phyloP scores from a whole-genome alignment of 1,140 invertebrate genomes.

The Drosophila dunni region DNA sequence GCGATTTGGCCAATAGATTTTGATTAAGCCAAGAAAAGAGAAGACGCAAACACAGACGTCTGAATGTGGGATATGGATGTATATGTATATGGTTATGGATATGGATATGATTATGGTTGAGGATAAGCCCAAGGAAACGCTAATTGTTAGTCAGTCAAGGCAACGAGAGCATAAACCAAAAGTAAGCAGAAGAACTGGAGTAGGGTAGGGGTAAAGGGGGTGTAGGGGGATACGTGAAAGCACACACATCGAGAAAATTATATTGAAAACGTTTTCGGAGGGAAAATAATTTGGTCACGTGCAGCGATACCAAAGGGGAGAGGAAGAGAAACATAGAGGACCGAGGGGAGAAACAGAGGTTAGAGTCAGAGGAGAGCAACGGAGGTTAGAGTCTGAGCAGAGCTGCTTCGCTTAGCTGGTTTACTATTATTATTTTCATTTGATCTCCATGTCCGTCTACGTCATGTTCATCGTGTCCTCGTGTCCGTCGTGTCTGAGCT shows the following conservation, averaged over 20 bases:
- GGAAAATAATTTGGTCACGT: conserved; percentile 73
- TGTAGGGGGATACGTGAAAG: conserved; percentile 21
- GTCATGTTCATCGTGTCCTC: background rate
- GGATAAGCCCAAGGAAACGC: conserved; percentile 16
- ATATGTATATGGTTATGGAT: conserved; percentile 1
- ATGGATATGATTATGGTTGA: background rate
- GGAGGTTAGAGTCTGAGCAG: too few relatives aligned
- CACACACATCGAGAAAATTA: conserved; percentile 43
- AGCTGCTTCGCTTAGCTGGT: conserved; percentile 43
- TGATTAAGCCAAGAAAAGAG: conserved; percentile 42
- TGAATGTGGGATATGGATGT: conserved; percentile 1
- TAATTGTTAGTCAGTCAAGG: conserved; percentile 61
- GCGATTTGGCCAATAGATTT: conserved; percentile 55
- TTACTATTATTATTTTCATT: conserved; percentile 60
- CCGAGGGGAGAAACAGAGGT: too few relatives aligned
- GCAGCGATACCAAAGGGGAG: conserved; percentile 46
- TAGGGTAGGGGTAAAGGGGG: too few relatives aligned
- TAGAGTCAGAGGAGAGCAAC: too few relatives aligned
- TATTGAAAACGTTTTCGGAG: conserved; percentile 7
- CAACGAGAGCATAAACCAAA: conserved; percentile 36
- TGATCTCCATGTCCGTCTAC: conserved; percentile 37
- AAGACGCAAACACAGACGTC: conserved; percentile 13
- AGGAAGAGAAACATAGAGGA: background rate
- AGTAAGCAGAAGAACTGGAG: background rate
- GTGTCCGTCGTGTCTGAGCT: conserved; percentile 9